These are phyloP conservation scores for Oedothorax gibbosus DNA, from an alignment of 1,140 invertebrate genomes.

Conservation along the genomic window DNA sequence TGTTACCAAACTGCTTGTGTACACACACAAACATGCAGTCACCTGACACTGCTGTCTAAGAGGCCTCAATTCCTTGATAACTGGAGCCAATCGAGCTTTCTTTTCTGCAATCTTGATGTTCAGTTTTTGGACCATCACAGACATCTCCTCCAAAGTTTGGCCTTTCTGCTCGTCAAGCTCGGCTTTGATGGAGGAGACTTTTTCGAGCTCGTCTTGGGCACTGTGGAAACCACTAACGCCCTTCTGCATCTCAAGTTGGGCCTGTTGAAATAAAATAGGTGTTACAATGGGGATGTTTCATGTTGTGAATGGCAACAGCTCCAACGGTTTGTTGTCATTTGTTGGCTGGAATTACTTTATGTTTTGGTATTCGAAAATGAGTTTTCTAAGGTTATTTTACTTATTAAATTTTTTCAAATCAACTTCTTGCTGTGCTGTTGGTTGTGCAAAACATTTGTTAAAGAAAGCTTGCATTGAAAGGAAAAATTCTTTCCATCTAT, in stretches of 20 bases:
- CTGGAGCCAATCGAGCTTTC: slow-evolving; percentile 74
- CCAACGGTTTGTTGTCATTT: too few relatives aligned
- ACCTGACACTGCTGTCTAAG: slow-evolving; percentile 72
- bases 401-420: neutral
- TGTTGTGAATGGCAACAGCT: too few relatives aligned
- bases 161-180: slow-evolving; percentile 73
- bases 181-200: slow-evolving; percentile 73
- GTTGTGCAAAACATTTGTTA: too few relatives aligned
- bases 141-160: slow-evolving; percentile 74
- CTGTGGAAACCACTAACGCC: slow-evolving; percentile 72
- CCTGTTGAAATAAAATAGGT: slow-evolving; percentile 62
- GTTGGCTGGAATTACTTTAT: too few relatives aligned
- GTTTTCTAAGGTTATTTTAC: neutral
- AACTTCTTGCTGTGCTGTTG: neutral
- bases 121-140: slow-evolving; percentile 72
- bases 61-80: slow-evolving; percentile 77
- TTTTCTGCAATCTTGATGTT: slow-evolving; percentile 72
- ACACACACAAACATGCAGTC: slow-evolving; percentile 10
- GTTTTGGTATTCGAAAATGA: too few relatives aligned
- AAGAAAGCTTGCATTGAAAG: too few relatives aligned
- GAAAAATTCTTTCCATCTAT: too few relatives aligned
- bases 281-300: too few relatives aligned
- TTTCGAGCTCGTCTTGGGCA: slow-evolving; percentile 73
- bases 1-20: too few relatives aligned
- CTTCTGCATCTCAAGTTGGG: slow-evolving; percentile 67